These are phyloP conservation scores for Habrosyne pyritoides DNA, from an alignment of 2,888 invertebrate genomes.

Conservation along the genomic window DNA sequence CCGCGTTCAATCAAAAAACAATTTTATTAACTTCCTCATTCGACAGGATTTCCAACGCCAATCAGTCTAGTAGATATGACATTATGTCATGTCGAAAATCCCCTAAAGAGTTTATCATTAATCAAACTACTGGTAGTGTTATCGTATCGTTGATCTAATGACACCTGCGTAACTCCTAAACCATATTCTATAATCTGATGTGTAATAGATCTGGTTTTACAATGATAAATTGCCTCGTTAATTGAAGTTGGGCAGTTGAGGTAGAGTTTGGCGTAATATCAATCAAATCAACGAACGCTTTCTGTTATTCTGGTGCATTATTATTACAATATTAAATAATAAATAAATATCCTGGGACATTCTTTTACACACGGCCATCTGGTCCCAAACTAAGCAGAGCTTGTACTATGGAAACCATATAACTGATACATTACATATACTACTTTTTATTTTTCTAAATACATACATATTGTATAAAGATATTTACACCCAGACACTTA, in stretches of 20 bases:
- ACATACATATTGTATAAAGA: no score
- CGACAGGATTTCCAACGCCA: background rate
- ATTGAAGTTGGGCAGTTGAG: background rate
- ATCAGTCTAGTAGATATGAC: background rate
- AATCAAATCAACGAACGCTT: no score
- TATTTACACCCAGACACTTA: no score
- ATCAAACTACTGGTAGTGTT: constrained; percentile 22
- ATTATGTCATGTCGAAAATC: background rate
- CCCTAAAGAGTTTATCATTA: constrained; percentile 21
- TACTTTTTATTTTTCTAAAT: no score
- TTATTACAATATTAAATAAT: no score
- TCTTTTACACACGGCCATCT: no score
- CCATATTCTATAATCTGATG: constrained; percentile 13
- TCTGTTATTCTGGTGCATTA: no score
- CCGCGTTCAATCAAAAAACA: constrained; percentile 9
- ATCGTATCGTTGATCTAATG: constrained; percentile 21
- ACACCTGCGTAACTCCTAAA: constrained; percentile 29
- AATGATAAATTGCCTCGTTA: background rate
- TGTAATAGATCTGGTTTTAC: background rate
- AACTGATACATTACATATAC: no score
- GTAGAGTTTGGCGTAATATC: background rate
- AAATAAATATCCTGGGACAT: no score
- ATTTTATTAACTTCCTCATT: background rate
- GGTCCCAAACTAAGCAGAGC: no score
- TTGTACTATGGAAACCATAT: no score